Evolutionary conservation across 1,140 invertebrate species (phyloP), one percentile per base, ranked within the genome.

Genomic region (Helicoverpa armigera): DNA sequence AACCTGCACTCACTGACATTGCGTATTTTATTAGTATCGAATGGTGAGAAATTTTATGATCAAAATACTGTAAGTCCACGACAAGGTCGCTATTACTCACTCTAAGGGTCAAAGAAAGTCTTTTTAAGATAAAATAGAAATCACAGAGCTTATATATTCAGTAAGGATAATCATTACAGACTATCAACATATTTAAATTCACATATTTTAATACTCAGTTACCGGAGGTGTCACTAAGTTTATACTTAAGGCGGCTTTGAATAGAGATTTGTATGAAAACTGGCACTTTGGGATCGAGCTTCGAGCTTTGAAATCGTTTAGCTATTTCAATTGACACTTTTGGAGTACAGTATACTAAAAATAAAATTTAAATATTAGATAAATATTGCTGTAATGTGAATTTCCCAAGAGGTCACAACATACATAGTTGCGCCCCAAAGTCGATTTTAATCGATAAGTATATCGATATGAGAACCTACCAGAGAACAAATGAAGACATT

Each of bases 71-170:
- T 16, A 48, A 43, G 35, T 50, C 43, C 23, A 10, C n/a, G 13
- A 65, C 2, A 50, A 18, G 63, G 63, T 67, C 63, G 48, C 58
- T 50, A 67, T 18, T 50, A 50, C n/a, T 50, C 43, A 12, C 9
- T 3, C 1, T 11, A 29, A 60, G 43, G 63, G 63, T 67, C 63
- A 67, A 50, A 50, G 63, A 67, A 67, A 67, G 63, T 67, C n/a
- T 67, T 67, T 67, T 67, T 67, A 67, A 10, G 63, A 67, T 67
- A 67, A 67, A 67, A 67, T 67, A 16, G 63, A 67, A 67, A 67
- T 16, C n/a, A 13, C 11, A 18, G 5, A 50, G 7, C n/a, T 35
- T 67, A 18, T 11, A 16, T n/a, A 18, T 50, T 5, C 2, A 23
- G 63, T 67, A 18, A 67, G 63, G 43, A 67, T 67, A 67, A 67